Percentiles rank a stretch among this genome's conserved stretches.
phyloP scores from a whole-genome alignment of 2,113 vertebrate species.

The Loxodonta africana region DNA sequence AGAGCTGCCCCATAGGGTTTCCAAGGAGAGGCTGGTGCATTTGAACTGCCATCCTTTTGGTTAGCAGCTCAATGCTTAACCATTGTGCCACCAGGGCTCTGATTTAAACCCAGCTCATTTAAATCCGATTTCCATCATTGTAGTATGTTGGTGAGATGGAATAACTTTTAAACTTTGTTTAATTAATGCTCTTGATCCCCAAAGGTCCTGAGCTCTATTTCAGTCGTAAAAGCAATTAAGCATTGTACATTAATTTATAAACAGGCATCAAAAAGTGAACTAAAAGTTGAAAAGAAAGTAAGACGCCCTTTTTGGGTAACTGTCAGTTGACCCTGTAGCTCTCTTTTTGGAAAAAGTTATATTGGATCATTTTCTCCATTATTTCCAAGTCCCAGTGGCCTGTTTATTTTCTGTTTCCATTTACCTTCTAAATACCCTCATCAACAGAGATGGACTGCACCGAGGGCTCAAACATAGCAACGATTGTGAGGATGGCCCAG shows the following conservation, averaged over 20 bases:
- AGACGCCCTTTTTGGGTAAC: neutral
- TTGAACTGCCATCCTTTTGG: no score
- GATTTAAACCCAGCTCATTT: neutral
- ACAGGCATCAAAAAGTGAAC: neutral
- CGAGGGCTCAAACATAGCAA: neutral
- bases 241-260: neutral
- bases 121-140: neutral
- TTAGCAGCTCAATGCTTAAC: no score
- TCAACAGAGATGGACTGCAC: neutral
- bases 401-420: neutral
- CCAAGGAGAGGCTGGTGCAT: no score
- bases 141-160: rapidly evolving
- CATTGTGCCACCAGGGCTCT: no score
- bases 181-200: neutral
- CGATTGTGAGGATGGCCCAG: neutral
- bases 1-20: no score
- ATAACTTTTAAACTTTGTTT: neutral
- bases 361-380: neutral
- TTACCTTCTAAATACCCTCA: neutral
- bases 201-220: neutral
- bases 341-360: neutral
- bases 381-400: neutral
- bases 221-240: slow-evolving; percentile 2
- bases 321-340: neutral
- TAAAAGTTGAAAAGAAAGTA: neutral